Evolutionary conservation across 2,797 vertebrate species (phyloP), one percentile per base, ranked within the genome.

Genomic region (Silurus lanzhouensis): DNA sequence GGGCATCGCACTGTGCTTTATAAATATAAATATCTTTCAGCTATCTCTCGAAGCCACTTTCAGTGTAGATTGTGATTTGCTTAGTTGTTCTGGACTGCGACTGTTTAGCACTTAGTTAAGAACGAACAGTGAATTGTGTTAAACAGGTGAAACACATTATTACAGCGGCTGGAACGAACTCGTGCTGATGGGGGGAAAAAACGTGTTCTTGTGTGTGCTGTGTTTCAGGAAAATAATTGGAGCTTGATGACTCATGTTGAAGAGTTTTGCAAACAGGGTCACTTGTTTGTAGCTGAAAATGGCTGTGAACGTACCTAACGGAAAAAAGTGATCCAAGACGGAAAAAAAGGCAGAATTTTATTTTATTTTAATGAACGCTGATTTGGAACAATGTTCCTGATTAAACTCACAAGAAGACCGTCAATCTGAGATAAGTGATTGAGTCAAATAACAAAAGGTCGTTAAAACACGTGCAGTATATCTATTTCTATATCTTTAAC

Each of bases 211-310:
- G 78, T 67, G 80, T 70, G 60, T 31, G 81, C 81, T 82, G 61
- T 83, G 83, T 78, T 84, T 75, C 75, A 87, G 67, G 72, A 60
- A 19, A 68, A 82, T 88, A 88, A 89, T 87, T 88, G 87, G 85
- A 85, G 57, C 60, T 44, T 83, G 67, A 87, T 88, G 87, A 88
- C 55, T 89, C 87, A 89, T 89, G 82, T 72, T 84, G 75, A 83
- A 86, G 85, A 60, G 79, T 78, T 75, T 70, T 66, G 78, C 20
- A 66, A 52, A 80, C 22, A 52, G 70, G 82, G 76, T 81, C 74
- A 57, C 82, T 46, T 84, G 57, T 78, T 52, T 86, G 68, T 19
- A 64, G 55, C 55, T 48, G 15, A 64, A 86, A 87, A 83, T 68
- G 38, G 19, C 52, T 85, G 83, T 67, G 68, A 77, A 81, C 64